Evolutionary conservation across 2,113 vertebrate species (phyloP), one percentile per base, ranked within the genome.

Genomic region (Hippopotamus amphibius): DNA sequence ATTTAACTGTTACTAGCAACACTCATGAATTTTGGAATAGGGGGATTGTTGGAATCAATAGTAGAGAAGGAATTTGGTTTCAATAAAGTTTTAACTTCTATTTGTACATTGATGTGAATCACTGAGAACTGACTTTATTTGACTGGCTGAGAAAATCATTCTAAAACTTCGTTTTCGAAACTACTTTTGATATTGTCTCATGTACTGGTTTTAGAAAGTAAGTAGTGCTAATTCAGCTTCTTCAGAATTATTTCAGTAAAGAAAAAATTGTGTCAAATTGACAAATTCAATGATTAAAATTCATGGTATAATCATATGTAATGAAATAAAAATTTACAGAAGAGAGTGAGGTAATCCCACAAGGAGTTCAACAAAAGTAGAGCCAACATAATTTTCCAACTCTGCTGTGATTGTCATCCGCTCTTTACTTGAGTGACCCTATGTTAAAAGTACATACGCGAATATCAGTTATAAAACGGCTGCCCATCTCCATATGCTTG

Each of bases 191-290:
- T 96, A 41, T 14, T 95, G 22, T 86, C 53, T 92, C 37, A 93
- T 93, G 37, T 97, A 76, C 71, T 97, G 66, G 41, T 96, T 92
- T 83, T 97, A 95, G 96, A 69, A 89, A 96, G 8, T 76, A 91
- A 68, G 50, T 65, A 37, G 7, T 85, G 41, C 33, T 57, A 43
- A 69, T 19, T 59, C 81, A 65, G 48, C 43, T 66, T 92, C 17
- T 89, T n/a, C 41, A 50, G 30, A 93, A 24, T 66, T 61, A 59
- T 90, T 68, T 96, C 98, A 97, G 98, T 96, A 92, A 96, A 97
- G 8, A 98, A 97, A 2, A 89, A 88, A 11, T 90, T 50, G 66
- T 96, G 90, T 98, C 88, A 76, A 89, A 88, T 24, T 94, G 76
- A 68, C 84, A 69, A 87, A 80, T n/a, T 85, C 59, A 96, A 88